A percentile compares a stretch with the other conserved stretches of the same genome.
Conservation (phyloP, 2,113 vertebrate species). For the Pteropus alecto region DNA sequence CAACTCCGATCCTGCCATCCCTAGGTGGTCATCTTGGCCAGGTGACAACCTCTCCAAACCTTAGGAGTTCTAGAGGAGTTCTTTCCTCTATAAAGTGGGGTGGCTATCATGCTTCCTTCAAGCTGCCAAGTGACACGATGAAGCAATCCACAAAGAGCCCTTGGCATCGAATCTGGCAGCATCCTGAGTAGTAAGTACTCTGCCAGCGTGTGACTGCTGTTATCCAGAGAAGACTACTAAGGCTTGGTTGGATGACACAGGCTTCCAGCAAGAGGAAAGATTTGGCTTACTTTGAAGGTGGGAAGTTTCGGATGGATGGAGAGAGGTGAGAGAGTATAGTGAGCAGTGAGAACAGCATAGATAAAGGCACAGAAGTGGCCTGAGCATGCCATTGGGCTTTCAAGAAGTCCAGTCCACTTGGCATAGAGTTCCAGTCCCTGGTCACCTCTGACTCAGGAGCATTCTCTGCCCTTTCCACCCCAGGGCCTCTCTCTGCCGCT, state of each 20-base stretch:
- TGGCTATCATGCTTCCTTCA: not conserved
- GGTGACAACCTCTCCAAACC: not conserved
- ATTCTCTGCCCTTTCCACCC: not conserved
- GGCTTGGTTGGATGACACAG: not conserved
- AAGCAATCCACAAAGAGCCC: not conserved
- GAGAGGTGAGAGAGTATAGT: not conserved
- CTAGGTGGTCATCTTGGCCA: not conserved
- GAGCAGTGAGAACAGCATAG: not conserved
- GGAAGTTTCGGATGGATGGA: not conserved
- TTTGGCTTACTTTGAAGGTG: not conserved
- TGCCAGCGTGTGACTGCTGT: not conserved
- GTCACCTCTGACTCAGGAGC: not conserved
- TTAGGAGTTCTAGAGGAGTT: not conserved
- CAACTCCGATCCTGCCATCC: not conserved
- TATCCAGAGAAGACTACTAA: not conserved
- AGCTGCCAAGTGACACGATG: not conserved
- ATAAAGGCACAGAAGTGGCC: not conserved
- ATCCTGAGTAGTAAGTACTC: not conserved
- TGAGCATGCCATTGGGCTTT: not conserved
- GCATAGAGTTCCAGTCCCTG: not conserved
- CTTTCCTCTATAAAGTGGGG: not conserved
- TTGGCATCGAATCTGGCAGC: not conserved
- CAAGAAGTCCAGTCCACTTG: rapidly evolving
- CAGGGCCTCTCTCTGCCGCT: not conserved
- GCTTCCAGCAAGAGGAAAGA: not conserved